phyloP scores from a whole-genome alignment of 2,888 invertebrate genomes.

The Brenthis daphne region DNA sequence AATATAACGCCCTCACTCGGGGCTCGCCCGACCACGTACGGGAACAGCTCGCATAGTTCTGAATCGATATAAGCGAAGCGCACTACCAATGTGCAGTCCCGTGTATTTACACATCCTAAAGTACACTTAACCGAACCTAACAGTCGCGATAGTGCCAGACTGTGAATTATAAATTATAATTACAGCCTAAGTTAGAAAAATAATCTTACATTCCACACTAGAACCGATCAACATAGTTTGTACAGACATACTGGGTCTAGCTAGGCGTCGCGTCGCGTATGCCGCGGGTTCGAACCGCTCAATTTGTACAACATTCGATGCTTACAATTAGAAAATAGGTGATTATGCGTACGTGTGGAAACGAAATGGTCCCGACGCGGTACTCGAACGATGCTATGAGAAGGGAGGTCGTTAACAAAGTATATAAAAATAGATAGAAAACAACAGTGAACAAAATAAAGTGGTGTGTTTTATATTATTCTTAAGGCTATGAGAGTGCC shows the following conservation, averaged over 20 bases:
- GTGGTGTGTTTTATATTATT: conserved; percentile 11
- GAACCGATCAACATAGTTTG: conserved; percentile 50
- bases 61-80: conserved; percentile 35
- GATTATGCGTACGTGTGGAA: conserved; percentile 15
- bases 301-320: conserved; percentile 43
- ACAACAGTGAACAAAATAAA: conserved; percentile 29
- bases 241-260: conserved; percentile 42
- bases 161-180: conserved; percentile 59
- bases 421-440: conserved; percentile 29
- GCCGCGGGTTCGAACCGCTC: conserved; percentile 29
- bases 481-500: conserved; percentile 18
- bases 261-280: conserved; percentile 7
- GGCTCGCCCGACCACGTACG: conserved; percentile 33
- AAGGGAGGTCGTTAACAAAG: conserved; percentile 21
- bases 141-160: conserved; percentile 67
- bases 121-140: conserved; percentile 66
- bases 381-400: conserved; percentile 26
- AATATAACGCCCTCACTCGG: conserved; percentile 7
- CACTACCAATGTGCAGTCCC: conserved; percentile 47
- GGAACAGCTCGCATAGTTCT: conserved; percentile 31
- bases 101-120: conserved; percentile 78
- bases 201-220: conserved; percentile 52
- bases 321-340: conserved; percentile 25
- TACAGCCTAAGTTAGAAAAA: conserved; percentile 61
- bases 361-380: conserved; percentile 44